These are phyloP conservation scores for Megalonaias nervosa DNA, from an alignment of 1,140 invertebrate genomes.

Conservation along the genomic window DNA sequence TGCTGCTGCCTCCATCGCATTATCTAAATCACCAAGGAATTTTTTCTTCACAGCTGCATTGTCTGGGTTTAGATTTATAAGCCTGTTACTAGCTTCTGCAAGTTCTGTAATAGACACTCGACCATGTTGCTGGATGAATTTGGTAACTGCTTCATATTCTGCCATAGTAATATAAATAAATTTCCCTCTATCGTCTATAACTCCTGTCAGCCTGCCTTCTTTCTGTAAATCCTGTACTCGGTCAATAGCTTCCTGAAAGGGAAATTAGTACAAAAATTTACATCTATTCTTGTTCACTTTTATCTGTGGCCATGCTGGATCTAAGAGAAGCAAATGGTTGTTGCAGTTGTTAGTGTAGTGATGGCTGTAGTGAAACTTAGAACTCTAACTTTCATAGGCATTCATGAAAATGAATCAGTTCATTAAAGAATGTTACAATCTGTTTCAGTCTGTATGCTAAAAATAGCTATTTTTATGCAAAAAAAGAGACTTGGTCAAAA, in stretches of 20 bases:
- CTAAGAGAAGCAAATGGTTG: too few relatives aligned
- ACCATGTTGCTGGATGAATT: slow-evolving; percentile 96
- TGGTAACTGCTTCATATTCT: slow-evolving; percentile 93
- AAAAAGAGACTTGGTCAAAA: too few relatives aligned
- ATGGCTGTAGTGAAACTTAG: too few relatives aligned
- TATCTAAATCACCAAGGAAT: slow-evolving; percentile 27
- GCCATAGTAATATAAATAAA: slow-evolving; percentile 97
- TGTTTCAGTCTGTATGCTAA: too few relatives aligned
- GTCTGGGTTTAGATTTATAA: slow-evolving; percentile 85
- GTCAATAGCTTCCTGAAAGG: slow-evolving; percentile 71
- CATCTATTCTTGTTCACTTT: too few relatives aligned
- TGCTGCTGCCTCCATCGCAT: slow-evolving; percentile 2
- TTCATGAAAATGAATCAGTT: too few relatives aligned
- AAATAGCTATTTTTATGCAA: too few relatives aligned
- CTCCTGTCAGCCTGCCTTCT: slow-evolving; percentile 83
- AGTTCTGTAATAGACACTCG: slow-evolving; percentile 94
- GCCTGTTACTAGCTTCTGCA: slow-evolving; percentile 92
- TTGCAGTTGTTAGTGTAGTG: too few relatives aligned
- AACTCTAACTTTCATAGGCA: too few relatives aligned
- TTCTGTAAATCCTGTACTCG: slow-evolving; percentile 89
- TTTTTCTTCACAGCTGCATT: slow-evolving; percentile 47
- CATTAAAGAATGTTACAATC: too few relatives aligned
- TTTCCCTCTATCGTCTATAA: slow-evolving; percentile 99
- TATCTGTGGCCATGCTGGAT: too few relatives aligned
- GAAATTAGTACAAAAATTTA: slow-evolving; percentile 7